phyloP scores from a whole-genome alignment of 2,888 invertebrate genomes.

The Hipparchia sbordonii region DNA sequence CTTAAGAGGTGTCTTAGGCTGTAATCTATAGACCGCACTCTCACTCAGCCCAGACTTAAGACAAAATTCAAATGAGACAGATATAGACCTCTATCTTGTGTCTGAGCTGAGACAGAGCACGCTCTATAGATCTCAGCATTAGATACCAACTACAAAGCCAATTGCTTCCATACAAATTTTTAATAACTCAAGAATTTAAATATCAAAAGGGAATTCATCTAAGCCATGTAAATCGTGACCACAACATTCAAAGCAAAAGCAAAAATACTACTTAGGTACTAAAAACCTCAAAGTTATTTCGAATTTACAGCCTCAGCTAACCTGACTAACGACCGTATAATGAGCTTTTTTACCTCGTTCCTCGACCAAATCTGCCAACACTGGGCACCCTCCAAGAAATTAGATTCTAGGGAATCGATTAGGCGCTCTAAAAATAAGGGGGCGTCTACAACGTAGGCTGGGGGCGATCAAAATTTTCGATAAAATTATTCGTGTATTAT shows the following conservation, averaged over 20 bases:
- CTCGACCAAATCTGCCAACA: not conserved
- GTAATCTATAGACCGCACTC: too few relatives aligned
- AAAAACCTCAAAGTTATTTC: conserved; percentile 1
- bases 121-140: too few relatives aligned
- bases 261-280: not conserved
- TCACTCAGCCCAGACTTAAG: too few relatives aligned
- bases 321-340: conserved; percentile 48
- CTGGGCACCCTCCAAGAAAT: conserved; percentile 32
- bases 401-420: conserved; percentile 44
- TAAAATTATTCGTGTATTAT: not conserved
- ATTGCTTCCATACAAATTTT: not conserved
- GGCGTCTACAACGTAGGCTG: conserved; percentile 9
- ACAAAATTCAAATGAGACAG: too few relatives aligned
- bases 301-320: conserved; percentile 31
- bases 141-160: not conserved
- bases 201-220: not conserved
- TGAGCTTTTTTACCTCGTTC: conserved; percentile 42
- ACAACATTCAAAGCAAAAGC: not conserved
- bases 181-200: not conserved
- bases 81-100: too few relatives aligned
- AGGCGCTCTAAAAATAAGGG: conserved; percentile 40
- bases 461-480: conserved; percentile 2
- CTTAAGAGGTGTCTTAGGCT: too few relatives aligned
- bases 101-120: too few relatives aligned
- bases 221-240: not conserved